Conservation (phyloP, 2,797 vertebrate species). For the Cyprinella venusta region DNA sequence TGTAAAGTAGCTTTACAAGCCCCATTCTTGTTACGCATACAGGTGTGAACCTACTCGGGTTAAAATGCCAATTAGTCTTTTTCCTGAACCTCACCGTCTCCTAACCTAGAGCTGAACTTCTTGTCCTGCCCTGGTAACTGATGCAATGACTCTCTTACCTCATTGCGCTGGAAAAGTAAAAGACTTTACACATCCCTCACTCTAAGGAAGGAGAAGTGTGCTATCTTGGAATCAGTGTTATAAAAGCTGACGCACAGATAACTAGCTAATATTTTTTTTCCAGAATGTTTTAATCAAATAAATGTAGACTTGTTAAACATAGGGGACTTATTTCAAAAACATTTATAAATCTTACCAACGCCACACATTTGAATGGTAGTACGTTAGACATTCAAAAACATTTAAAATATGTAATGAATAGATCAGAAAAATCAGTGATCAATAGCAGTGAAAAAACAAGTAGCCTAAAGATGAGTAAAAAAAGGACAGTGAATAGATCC, state of each 20-base stretch:
- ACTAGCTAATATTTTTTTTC: too few species aligned
- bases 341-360: neutral
- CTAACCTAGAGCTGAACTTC: slow-evolving; percentile 56
- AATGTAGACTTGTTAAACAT: too few species aligned
- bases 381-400: neutral
- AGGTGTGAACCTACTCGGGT: slow-evolving; percentile 66
- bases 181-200: slow-evolving; percentile 33
- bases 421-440: neutral
- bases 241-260: slow-evolving; percentile 57
- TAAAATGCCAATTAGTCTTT: slow-evolving; percentile 67
- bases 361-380: neutral
- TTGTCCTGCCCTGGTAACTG: neutral
- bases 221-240: slow-evolving; percentile 57
- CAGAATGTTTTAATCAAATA: too few species aligned
- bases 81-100: slow-evolving; percentile 54
- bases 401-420: neutral
- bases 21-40: slow-evolving; percentile 55
- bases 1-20: slow-evolving; percentile 65
- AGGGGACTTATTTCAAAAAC: neutral
- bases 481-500: neutral
- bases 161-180: slow-evolving; percentile 11
- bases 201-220: slow-evolving; percentile 46
- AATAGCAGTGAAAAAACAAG: neutral
- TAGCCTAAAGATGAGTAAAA: neutral
- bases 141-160: slow-evolving; percentile 14